Percentiles rank a stretch among this genome's conserved stretches.
These are phyloP conservation scores for Entelurus aequoreus DNA, from an alignment of 2,113 vertebrate species.

Conservation along the genomic window DNA sequence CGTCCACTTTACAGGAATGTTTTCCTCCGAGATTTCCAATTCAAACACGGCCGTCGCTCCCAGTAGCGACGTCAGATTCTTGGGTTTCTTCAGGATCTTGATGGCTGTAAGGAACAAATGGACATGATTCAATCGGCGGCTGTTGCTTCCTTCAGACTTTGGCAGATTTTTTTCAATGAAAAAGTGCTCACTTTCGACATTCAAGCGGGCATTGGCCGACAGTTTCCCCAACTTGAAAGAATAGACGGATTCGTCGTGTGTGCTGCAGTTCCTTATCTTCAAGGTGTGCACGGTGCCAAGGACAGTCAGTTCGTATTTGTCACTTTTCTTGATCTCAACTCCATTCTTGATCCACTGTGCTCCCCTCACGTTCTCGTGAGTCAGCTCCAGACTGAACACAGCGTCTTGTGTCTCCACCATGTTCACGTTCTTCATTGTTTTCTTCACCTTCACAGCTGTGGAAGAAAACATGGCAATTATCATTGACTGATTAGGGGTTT, in stretches of 20 bases:
- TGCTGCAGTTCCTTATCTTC: constrained; percentile 81
- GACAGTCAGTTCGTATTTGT: constrained; percentile 84
- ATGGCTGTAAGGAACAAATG: constrained; percentile 73
- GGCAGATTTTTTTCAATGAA: not conserved
- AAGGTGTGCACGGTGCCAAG: constrained; percentile 81
- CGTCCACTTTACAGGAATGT: constrained; percentile 90
- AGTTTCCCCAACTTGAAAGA: constrained; percentile 93
- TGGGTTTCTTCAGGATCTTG: constrained; percentile 95
- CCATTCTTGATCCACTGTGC: constrained; percentile 96
- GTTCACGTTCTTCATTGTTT: constrained; percentile 91
- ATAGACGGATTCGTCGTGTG: constrained; percentile 89
- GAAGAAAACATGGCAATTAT: not conserved
- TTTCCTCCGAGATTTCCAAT: constrained; percentile 88
- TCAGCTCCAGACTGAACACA: constrained; percentile 86
- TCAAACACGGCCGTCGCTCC: constrained; percentile 85
- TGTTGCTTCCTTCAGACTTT: not conserved
- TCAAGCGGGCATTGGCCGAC: constrained; percentile 89
- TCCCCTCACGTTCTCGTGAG: constrained; percentile 85
- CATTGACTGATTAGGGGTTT: too few relatives aligned
- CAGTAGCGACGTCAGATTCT: constrained; percentile 89
- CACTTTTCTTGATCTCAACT: constrained; percentile 77
- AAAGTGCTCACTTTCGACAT: constrained; percentile 84
- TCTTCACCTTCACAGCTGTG: constrained; percentile 94
- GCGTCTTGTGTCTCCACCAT: constrained; percentile 93
- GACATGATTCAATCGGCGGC: not conserved